A percentile compares a stretch with the other conserved stretches of the same genome.
Evolutionary conservation across 2,888 invertebrate species (phyloP).

Genomic region (Tortricodes alternella): DNA sequence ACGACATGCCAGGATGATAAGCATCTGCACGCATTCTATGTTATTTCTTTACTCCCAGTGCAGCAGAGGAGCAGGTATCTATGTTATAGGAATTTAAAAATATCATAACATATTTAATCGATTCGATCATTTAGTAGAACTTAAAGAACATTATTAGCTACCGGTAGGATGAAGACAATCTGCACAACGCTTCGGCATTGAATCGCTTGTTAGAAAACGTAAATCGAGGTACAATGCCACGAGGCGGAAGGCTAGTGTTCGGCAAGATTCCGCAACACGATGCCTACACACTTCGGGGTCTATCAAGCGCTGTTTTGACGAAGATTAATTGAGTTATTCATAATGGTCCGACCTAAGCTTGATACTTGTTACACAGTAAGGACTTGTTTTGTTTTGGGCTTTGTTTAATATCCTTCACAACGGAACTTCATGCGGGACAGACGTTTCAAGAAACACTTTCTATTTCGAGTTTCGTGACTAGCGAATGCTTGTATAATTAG

Average conservation of each 20-base stretch:
- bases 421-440: constrained; percentile 30
- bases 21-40: too few relatives aligned
- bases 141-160: not conserved
- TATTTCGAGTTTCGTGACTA: constrained; percentile 17
- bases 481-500: too few relatives aligned
- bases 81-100: too few relatives aligned
- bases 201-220: constrained; percentile 44
- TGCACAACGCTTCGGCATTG: constrained; percentile 10
- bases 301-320: constrained; percentile 68
- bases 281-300: constrained; percentile 62
- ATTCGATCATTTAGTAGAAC: not conserved
- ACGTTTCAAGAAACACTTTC: constrained; percentile 33
- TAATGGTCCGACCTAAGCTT: constrained; percentile 48
- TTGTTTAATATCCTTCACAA: constrained; percentile 34
- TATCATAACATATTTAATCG: too few relatives aligned
- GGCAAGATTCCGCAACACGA: constrained; percentile 74
- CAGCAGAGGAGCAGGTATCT: too few relatives aligned
- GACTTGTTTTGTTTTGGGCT: constrained; percentile 33
- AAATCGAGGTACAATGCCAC: constrained; percentile 69
- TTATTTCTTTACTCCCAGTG: too few relatives aligned
- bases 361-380: constrained; percentile 48
- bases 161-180: constrained; percentile 13
- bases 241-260: constrained; percentile 57
- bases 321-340: constrained; percentile 66
- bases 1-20: too few relatives aligned